These are phyloP conservation scores for Eretmochelys imbricata DNA, from an alignment of 2,113 vertebrate species.

Conservation along the genomic window DNA sequence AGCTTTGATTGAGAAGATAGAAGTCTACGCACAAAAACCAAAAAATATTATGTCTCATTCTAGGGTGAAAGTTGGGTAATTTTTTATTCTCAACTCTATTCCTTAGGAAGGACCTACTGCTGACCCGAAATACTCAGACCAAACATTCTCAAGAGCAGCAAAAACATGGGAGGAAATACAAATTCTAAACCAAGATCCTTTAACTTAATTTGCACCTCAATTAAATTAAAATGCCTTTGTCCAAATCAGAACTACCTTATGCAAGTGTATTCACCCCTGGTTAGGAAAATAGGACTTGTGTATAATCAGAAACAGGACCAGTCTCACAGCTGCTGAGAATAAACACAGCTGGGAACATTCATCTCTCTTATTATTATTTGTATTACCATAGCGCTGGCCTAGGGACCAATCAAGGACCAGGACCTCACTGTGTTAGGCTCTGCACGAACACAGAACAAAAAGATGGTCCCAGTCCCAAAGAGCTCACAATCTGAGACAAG, in stretches of 20 bases:
- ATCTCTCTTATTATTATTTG: background rate
- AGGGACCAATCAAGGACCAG: background rate
- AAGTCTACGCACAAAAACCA: background rate
- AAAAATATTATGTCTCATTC: background rate
- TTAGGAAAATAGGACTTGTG: background rate
- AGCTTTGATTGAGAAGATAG: constrained; percentile 1
- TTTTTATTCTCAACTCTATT: background rate
- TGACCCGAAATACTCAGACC: background rate
- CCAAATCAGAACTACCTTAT: background rate
- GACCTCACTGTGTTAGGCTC: background rate
- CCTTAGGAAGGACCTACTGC: background rate
- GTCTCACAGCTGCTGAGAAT: background rate
- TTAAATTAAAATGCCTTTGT: background rate
- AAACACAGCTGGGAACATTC: background rate
- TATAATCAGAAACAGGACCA: background rate
- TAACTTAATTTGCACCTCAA: background rate
- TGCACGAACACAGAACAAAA: background rate
- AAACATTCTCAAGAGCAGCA: background rate
- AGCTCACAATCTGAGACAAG: background rate
- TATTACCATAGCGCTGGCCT: background rate
- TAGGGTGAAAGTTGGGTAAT: background rate
- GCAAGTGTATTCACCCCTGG: background rate
- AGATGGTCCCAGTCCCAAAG: background rate
- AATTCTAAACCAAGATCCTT: background rate
- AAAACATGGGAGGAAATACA: background rate